These are phyloP conservation scores for Petrocephalus schoutedeni DNA, from an alignment of 2,797 vertebrate genomes.

Conservation along the genomic window DNA sequence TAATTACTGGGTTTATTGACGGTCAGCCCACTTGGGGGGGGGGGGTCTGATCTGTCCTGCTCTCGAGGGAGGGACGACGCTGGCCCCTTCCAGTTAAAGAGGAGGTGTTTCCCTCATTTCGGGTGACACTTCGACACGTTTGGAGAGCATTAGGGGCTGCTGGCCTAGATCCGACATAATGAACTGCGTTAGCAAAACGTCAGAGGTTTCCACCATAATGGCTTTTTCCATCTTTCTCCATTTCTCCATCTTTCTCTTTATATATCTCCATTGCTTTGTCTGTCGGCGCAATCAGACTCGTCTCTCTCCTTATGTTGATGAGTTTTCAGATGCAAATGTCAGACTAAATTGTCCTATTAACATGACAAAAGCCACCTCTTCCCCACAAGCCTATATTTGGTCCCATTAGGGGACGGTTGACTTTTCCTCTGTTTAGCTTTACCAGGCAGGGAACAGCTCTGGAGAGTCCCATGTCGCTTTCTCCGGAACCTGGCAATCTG, in stretches of 20 bases:
- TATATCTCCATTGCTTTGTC: constrained; percentile 28
- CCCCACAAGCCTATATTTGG: constrained; percentile 23
- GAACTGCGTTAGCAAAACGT: background rate
- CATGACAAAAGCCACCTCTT: constrained; percentile 39
- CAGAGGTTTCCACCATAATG: background rate
- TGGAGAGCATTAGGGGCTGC: background rate
- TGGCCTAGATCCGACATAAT: background rate
- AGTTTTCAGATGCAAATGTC: constrained; percentile 21
- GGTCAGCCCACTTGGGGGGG: background rate
- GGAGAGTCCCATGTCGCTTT: background rate
- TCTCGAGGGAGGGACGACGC: background rate
- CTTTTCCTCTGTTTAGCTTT: background rate
- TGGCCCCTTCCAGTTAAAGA: background rate
- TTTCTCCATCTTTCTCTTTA: constrained; percentile 24
- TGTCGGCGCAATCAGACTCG: background rate
- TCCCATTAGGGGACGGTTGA: background rate
- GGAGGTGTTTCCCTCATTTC: background rate
- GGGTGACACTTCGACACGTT: background rate
- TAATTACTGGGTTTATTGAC: background rate
- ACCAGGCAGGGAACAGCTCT: background rate
- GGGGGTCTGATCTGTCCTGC: background rate
- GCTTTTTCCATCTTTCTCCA: constrained; percentile 7
- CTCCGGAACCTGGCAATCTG: background rate
- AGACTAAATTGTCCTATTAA: constrained; percentile 38
- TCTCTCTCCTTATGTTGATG: constrained; percentile 16